Evolutionary conservation across 2,797 vertebrate genomes (phyloP).

Genomic region (Anguilla marmorata): DNA sequence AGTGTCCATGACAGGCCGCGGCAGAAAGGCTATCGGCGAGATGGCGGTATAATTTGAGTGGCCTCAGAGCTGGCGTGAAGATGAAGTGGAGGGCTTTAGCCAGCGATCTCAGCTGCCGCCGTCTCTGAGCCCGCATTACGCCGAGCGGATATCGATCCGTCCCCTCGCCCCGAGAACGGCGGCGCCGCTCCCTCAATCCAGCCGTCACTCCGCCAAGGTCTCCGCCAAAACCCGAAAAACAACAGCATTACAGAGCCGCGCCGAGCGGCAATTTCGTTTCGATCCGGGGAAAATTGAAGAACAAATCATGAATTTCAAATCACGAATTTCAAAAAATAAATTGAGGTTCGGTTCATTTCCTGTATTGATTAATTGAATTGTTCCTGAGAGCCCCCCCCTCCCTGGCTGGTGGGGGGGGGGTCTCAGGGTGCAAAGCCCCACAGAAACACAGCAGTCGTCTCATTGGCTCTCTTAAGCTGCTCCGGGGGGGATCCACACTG

Average conservation of each 20-base stretch:
- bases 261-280: neutral
- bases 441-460: neutral
- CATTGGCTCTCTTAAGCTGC: neutral
- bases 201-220: neutral
- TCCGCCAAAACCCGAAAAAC: neutral
- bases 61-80: neutral
- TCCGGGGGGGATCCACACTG: too few relatives aligned
- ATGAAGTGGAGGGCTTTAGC: slow-evolving; percentile 10
- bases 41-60: neutral
- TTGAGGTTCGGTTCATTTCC: too few relatives aligned
- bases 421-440: neutral
- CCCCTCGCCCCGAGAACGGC: neutral
- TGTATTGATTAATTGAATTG: too few relatives aligned
- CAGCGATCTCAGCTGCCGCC: neutral
- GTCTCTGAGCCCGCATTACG: neutral
- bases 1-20: neutral
- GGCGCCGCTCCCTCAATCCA: neutral
- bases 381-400: too few relatives aligned
- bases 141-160: neutral
- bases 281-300: neutral
- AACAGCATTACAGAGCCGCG: neutral
- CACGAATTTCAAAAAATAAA: too few relatives aligned
- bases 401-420: too few relatives aligned
- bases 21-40: neutral
- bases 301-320: neutral